Evolutionary conservation across 1,140 invertebrate genomes (phyloP).

Genomic region (Oreohelix idahoensis): DNA sequence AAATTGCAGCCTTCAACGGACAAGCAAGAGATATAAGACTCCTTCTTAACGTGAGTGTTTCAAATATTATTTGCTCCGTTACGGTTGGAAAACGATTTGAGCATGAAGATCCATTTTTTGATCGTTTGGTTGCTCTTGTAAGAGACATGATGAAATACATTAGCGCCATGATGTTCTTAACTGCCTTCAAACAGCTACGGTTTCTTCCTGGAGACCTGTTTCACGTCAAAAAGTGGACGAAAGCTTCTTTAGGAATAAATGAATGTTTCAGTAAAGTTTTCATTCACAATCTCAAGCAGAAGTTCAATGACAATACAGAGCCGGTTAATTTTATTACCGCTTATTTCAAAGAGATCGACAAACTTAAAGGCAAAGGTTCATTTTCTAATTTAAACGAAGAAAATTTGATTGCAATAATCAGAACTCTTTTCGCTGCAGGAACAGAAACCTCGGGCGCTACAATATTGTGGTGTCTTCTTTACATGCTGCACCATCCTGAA

Average conservation of each 20-base stretch:
- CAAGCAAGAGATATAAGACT: background rate
- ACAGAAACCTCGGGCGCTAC: constrained; percentile 89
- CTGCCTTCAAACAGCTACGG: background rate
- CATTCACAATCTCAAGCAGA: background rate
- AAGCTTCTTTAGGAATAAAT: background rate
- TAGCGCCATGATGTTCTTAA: background rate
- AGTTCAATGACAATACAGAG: background rate
- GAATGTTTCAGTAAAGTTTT: background rate
- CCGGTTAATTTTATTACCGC: background rate
- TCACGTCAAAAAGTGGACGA: background rate
- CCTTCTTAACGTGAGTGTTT: background rate
- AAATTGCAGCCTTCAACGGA: background rate
- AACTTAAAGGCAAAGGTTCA: background rate
- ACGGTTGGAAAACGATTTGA: background rate
- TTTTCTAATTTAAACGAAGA: background rate
- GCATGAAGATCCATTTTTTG: background rate
- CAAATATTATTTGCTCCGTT: background rate
- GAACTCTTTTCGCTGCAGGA: constrained; percentile 89
- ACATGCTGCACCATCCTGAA: constrained; percentile 82
- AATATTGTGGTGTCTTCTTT: constrained; percentile 88
- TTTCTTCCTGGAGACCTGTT: background rate
- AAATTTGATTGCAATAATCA: constrained; percentile 24
- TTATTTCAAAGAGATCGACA: background rate
- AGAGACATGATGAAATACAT: background rate
- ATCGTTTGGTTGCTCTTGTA: background rate